These are phyloP conservation scores for Rhyacichthys aspro DNA, from an alignment of 2,797 vertebrate genomes.

Conservation along the genomic window DNA sequence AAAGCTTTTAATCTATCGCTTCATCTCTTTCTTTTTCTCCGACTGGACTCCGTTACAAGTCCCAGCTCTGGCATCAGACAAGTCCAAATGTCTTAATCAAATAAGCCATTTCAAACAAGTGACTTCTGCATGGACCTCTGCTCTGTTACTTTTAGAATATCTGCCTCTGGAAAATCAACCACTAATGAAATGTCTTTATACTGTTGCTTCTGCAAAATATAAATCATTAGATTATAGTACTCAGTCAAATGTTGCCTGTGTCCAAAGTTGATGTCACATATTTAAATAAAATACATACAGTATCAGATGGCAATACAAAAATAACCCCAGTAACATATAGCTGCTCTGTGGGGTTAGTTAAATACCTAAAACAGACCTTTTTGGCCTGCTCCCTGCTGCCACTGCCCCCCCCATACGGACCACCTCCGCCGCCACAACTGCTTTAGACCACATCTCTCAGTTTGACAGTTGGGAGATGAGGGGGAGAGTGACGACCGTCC, in stretches of 20 bases:
- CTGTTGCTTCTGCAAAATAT: no score
- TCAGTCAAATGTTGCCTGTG: background rate
- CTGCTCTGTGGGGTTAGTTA: background rate
- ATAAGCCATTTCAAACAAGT: constrained; percentile 62
- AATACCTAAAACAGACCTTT: constrained; percentile 26
- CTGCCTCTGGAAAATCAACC: no score
- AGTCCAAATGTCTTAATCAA: constrained; percentile 67
- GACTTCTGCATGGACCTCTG: constrained; percentile 45
- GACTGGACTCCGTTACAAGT: constrained; percentile 70
- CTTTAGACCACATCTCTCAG: constrained; percentile 56
- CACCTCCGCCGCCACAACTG: constrained; percentile 22
- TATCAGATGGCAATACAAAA: background rate
- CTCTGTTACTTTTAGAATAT: no score
- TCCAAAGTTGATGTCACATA: background rate
- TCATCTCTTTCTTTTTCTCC: constrained; percentile 38
- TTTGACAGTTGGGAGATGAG: constrained; percentile 58
- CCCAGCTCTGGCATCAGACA: constrained; percentile 70
- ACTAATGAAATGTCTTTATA: no score
- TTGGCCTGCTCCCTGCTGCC: constrained; percentile 24
- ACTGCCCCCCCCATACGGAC: constrained; percentile 12
- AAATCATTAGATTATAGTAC: no score
- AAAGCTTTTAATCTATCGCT: constrained; percentile 27
- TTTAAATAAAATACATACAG: background rate
- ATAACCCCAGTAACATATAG: background rate
- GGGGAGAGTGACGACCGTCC: constrained; percentile 33